Evolutionary conservation across 2,113 vertebrate genomes (phyloP), one percentile per base, ranked within the genome.

Genomic region (Chionis minor): DNA sequence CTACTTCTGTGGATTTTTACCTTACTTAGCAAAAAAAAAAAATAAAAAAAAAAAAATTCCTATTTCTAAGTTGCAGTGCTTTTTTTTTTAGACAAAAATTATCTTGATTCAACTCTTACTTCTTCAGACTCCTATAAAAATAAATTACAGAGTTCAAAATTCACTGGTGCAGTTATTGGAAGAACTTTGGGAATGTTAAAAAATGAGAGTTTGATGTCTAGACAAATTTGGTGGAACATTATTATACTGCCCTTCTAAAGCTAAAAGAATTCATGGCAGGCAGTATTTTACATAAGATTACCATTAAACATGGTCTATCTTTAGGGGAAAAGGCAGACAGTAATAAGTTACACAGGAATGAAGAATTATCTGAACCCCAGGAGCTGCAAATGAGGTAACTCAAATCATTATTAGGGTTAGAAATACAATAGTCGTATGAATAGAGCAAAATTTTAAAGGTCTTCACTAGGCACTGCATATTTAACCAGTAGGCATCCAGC

Each of bases 241-340:
- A 45, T 94, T 96, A 83, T 32, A 66, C 15, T 86, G 28, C 7
- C n/a, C 55, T 94, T 71, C 8, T 92, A 92, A 97, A 93, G 19
- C 18, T 86, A 87, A 51, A 88, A 94, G 54, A 94, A 90, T 94
- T 94, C 49, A 33, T 55, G 26, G 63, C 10, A 85, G 38, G 49
- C 49, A 77, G 12, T 70, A 87, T 95, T 97, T 97, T 96, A 91
- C 47, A 52, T 92, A 91, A 90, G 69, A 94, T 92, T 96, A 59
- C 55, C 86, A 96, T 94, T 97, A 97, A 97, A 94, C 38, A 63
- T 67, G 33, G 51, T 67, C 66, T 95, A 18, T 91, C 49, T 96
- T 96, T 88, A 97, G 44, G 10, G 14, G 12, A 94, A 95, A 92
- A 94, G 77, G 62, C 78, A 95, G 91, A 81, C 8, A 26, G 52